A percentile compares a stretch with the other conserved stretches of the same genome.
These are phyloP conservation scores for Anhinga anhinga DNA, from an alignment of 2,113 vertebrate species.

Conservation along the genomic window DNA sequence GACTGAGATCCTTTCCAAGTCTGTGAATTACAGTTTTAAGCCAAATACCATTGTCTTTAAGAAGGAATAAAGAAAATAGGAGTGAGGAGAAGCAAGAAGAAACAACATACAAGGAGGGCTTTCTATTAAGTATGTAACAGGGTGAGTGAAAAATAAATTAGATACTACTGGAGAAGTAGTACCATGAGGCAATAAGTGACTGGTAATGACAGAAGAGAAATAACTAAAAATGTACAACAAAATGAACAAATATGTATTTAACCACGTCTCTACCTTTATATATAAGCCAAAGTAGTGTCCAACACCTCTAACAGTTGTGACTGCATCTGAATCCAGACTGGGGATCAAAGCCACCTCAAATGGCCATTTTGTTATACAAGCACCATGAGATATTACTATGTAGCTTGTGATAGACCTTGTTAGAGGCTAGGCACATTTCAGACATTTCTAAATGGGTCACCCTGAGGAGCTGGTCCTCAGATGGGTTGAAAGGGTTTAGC, in stretches of 20 bases:
- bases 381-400: background rate
- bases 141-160: background rate
- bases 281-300: background rate
- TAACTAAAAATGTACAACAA: background rate
- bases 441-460: background rate
- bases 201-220: background rate
- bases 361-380: background rate
- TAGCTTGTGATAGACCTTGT: background rate
- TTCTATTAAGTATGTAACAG: background rate
- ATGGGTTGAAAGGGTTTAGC: too few species aligned
- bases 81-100: background rate
- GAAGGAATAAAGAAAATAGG: background rate
- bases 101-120: background rate
- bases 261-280: fast-evolving
- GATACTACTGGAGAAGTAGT: background rate
- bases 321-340: background rate
- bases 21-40: background rate
- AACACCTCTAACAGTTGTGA: background rate
- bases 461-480: too few species aligned
- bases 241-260: background rate
- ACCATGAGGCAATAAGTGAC: background rate
- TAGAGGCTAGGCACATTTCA: background rate
- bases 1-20: background rate
- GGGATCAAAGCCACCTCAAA: background rate
- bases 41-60: background rate